Evolutionary conservation across 1,140 invertebrate species (phyloP), one percentile per base, ranked within the genome.

Genomic region (Chironomus tepperi): DNA sequence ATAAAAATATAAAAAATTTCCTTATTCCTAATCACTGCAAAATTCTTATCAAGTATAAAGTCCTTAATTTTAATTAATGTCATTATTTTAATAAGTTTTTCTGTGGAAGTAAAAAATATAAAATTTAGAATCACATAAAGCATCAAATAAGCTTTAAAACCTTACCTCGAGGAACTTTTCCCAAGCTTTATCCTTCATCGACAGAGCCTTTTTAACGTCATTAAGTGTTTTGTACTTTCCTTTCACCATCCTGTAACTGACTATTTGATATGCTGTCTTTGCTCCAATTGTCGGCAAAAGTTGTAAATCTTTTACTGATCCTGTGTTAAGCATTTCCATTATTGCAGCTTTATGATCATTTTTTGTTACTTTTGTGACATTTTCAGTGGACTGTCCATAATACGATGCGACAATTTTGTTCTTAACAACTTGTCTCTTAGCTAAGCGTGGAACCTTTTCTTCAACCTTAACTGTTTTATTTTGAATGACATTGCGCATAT

Each of bases 241-340:
- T 24, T 77, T 73, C 0, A 77, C 15, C 42, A 74, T 76, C 76
- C 78, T 76, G 16, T 18, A 73, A 76, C 76, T 76, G 7, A 74
- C 15, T 57, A 79, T 75, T 73, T 76, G 73, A 34, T 75, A 75
- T 7, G 78, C 77, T 15, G 75, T 80, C 73, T 79, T 79, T 12
- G 74, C 74, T 0, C 79, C 79, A 64, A 79, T 75, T 34, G 74
- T 73, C 15, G 78, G 78, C 47, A 79, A 73, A 24, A 74, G 42
- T 21, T 77, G 75, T 15, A 77, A 65, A 34, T 79, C 74, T 43
- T 78, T 75, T 3, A 74, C 67, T 1, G 47, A 75, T 8, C 76
- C 79, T 19, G 16, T 75, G 42, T 79, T 79, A 2, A 79, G 24
- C 7, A 78, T 7, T 57, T 76, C 72, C n/a, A 79, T 70, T 19